Conservation (phyloP, 2,888 invertebrate genomes). For the Agonopterix arenella region DNA sequence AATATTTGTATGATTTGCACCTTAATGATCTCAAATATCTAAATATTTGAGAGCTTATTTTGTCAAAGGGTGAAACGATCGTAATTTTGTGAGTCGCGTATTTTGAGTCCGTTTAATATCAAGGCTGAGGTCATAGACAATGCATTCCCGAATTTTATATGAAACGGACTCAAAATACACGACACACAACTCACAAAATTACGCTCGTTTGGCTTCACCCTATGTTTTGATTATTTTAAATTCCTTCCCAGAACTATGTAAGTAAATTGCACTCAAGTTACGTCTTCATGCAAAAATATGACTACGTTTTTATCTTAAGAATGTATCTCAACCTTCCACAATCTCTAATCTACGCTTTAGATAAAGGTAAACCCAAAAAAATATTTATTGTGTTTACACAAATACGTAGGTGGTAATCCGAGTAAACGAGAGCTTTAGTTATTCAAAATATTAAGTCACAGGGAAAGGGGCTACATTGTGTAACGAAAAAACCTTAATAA, state of each 20-base stretch:
- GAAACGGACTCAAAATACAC: too few species aligned
- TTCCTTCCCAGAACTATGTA: conserved; percentile 1
- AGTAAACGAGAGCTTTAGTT: conserved; percentile 33
- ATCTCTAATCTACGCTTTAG: conserved; percentile 48
- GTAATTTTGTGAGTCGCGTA: too few species aligned
- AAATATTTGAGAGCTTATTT: too few species aligned
- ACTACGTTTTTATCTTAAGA: conserved; percentile 23
- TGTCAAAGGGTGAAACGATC: too few species aligned
- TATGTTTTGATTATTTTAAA: too few species aligned
- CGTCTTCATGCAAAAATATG: conserved; percentile 18
- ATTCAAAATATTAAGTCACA: conserved; percentile 47
- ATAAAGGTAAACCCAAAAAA: conserved; percentile 58
- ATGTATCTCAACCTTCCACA: conserved; percentile 36
- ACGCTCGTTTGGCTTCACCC: too few species aligned
- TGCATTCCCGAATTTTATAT: too few species aligned
- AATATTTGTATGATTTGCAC: too few species aligned
- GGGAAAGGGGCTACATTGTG: conserved; percentile 30
- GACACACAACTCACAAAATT: too few species aligned
- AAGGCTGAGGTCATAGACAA: too few species aligned
- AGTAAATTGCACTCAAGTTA: conserved; percentile 17
- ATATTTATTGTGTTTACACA: conserved; percentile 74
- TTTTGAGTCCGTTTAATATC: too few species aligned
- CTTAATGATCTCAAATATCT: too few species aligned
- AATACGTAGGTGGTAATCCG: conserved; percentile 74
- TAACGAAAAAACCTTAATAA: conserved; percentile 47